Conservation (phyloP, 1,140 invertebrate species). For the Stegodyphus dumicola region DNA sequence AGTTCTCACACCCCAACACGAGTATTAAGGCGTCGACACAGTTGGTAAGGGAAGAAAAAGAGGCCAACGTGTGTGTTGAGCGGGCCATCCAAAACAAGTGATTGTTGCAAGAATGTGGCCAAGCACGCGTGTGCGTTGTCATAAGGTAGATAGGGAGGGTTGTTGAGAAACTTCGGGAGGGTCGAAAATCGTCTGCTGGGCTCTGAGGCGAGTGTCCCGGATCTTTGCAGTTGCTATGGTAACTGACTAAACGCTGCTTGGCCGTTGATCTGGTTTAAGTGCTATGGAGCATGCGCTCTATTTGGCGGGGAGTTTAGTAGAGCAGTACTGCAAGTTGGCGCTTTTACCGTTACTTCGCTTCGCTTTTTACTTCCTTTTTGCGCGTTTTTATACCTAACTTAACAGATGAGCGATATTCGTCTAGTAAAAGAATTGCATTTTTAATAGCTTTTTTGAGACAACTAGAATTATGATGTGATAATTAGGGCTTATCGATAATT, state of each 20-base stretch:
- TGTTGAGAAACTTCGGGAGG: slow-evolving; percentile 14
- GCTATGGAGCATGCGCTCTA: not conserved
- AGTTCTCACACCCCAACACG: no score
- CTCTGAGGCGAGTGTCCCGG: slow-evolving; percentile 31
- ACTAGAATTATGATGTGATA: no score
- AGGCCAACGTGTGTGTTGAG: not conserved
- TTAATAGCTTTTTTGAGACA: no score
- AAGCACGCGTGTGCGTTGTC: slow-evolving; percentile 9
- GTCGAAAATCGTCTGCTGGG: slow-evolving; percentile 28
- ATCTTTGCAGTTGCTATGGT: slow-evolving; percentile 33
- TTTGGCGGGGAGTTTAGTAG: not conserved
- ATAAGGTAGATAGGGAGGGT: not conserved
- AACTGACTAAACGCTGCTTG: slow-evolving; percentile 5
- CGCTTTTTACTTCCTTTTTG: not conserved
- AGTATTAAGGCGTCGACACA: no score
- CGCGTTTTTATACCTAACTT: no score
- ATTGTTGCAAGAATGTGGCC: slow-evolving; percentile 12
- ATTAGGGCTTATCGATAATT: no score
- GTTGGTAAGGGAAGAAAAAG: not conserved
- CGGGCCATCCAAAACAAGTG: slow-evolving; percentile 31
- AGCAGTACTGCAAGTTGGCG: not conserved
- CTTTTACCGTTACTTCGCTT: not conserved
- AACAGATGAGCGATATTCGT: no score
- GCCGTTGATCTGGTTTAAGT: slow-evolving; percentile 1
- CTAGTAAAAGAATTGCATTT: no score